Evolutionary conservation across 92 coral and sea anemone genomes (phyloP).

Genomic region (Actinernus sp.): DNA sequence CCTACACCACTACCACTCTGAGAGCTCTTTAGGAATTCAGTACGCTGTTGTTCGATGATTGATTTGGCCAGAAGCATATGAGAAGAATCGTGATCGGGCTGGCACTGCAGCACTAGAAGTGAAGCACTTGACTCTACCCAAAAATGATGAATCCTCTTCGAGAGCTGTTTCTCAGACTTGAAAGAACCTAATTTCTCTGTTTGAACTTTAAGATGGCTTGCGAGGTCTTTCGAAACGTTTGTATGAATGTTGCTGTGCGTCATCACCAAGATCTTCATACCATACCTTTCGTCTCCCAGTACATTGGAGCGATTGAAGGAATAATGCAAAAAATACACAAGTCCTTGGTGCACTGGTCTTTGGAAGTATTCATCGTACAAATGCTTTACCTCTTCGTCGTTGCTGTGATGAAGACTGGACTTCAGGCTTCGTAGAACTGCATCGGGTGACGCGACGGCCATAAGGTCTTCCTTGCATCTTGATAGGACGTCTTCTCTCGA

Average conservation of each 20-base stretch:
- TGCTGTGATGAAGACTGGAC: slow-evolving; percentile 43
- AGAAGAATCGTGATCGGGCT: slow-evolving; percentile 91
- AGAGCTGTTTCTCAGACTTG: slow-evolving; percentile 92
- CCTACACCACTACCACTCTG: slow-evolving; percentile 2
- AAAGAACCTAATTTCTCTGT: slow-evolving; percentile 88
- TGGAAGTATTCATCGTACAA: slow-evolving; percentile 67
- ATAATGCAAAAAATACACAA: slow-evolving; percentile 49
- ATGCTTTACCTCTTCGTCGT: slow-evolving; percentile 55
- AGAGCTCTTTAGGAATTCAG: slow-evolving; percentile 25
- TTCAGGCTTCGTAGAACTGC: slow-evolving; percentile 79
- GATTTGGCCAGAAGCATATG: slow-evolving; percentile 93
- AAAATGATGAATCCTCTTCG: slow-evolving; percentile 75
- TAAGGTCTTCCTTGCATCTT: slow-evolving; percentile 80
- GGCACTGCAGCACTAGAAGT: slow-evolving; percentile 86
- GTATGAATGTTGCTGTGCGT: slow-evolving; percentile 89
- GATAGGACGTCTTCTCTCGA: slow-evolving; percentile 53
- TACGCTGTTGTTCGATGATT: slow-evolving; percentile 87
- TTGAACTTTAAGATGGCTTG: slow-evolving; percentile 64
- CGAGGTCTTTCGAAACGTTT: slow-evolving; percentile 72
- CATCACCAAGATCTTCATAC: slow-evolving; percentile 82
- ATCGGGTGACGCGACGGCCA: slow-evolving; percentile 92
- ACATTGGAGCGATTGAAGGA: not conserved
- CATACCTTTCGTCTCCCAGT: slow-evolving; percentile 26
- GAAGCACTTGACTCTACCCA: slow-evolving; percentile 71
- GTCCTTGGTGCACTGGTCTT: slow-evolving; percentile 79